Base-by-base conservation (phyloP, 2,888 invertebrate genomes). In the Matsumyia berberina region DNA sequence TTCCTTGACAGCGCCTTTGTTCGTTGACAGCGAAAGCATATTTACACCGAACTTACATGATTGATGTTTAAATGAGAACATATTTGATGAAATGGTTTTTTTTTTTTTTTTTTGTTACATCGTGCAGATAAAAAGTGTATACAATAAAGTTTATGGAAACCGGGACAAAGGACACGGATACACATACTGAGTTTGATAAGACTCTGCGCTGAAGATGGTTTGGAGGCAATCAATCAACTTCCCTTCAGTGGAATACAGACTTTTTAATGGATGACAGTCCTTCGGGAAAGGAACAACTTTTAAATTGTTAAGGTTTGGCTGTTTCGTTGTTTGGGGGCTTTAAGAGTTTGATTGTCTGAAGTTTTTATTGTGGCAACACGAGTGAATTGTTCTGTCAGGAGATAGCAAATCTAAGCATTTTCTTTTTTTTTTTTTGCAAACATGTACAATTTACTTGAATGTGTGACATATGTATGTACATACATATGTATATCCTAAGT, bases 201-300 rank as follows among this genome's bases (percentile, higher is more conserved):
- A 66, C 15, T 29, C 31, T 12, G 1, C 9, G 19, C 24, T 15
- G 37, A 12, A 70, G 39, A 60, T 24, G 37, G 35, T 62, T 37
- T 1, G 4, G 31, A 44, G 72, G 66, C 70, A 78, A 82, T 82
- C 82, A 82, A 82, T 82, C 82, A 82, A 72, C 9, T 62, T 77
- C 62, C 39, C 29, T 82, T 35, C 46, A 37, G 12, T 35, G 72
- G 44, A 37, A 33, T 78, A 42, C 8, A 51, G 24, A 24, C 24
- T n/a, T 78, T 78, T 62, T 53, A 53, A 67, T 58, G 51, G 49
- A 12, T 12, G 12, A 53, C 11, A 24, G 29, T 39, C 39, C 17
- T n/a, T n/a, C 1, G 49, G 57, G 64, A 49, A 6, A 12, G 31
- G n/a, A 57, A 19, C 5, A 35, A 49, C 46, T 62, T 44, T 62